Evolutionary conservation across 2,113 vertebrate species (phyloP).

Genomic region (Panthera leo): DNA sequence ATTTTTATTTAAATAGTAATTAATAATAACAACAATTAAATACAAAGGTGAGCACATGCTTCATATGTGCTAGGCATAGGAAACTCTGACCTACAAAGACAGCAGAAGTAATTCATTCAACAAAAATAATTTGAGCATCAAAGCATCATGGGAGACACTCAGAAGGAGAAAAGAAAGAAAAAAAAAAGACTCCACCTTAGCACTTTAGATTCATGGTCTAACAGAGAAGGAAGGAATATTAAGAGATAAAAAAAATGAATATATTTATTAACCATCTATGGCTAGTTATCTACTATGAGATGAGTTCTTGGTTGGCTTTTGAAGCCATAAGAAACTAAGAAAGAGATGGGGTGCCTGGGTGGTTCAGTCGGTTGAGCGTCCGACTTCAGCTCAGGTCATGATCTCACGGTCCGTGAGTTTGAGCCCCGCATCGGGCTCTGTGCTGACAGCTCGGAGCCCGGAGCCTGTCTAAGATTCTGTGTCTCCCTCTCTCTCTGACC

Average conservation of each 20-base stretch:
- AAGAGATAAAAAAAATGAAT: not conserved
- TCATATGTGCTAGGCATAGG: not conserved
- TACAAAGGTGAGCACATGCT: not conserved
- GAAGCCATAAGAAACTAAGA: not conserved
- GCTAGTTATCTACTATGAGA: not conserved
- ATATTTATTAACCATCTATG: not conserved
- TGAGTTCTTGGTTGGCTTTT: not conserved
- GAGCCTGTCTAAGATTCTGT: too few species aligned
- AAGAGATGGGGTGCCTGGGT: not conserved
- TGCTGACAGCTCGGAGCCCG: too few species aligned
- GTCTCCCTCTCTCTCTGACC: too few species aligned
- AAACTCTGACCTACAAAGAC: conserved; percentile 16
- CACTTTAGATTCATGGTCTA: not conserved
- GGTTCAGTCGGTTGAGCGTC: too few species aligned
- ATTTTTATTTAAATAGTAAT: not conserved
- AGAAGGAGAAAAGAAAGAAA: not conserved
- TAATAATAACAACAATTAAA: conserved; percentile 22
- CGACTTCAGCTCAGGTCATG: too few species aligned
- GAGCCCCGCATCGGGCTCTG: too few species aligned
- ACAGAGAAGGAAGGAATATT: not conserved
- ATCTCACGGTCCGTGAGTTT: too few species aligned
- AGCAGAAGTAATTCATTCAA: conserved; percentile 12
- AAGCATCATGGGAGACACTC: not conserved
- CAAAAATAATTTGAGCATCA: conserved; percentile 30
- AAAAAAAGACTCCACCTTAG: not conserved